Percentiles rank a stretch among this genome's conserved stretches.
phyloP scores from a whole-genome alignment of 2,113 vertebrate genomes.

The Catagonus wagneri region DNA sequence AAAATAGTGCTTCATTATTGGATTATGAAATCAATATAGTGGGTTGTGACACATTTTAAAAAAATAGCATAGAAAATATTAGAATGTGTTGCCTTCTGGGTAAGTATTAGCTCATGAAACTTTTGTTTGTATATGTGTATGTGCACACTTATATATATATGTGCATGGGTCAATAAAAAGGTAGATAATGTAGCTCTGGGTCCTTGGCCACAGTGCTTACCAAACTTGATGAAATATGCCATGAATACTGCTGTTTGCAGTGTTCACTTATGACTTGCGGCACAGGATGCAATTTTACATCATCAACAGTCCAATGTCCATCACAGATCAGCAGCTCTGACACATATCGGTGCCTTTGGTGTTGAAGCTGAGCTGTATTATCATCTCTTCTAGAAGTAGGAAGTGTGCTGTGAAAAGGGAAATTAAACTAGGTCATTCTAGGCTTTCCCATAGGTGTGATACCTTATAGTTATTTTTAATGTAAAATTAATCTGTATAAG shows the following conservation, averaged over 20 bases:
- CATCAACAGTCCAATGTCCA: not conserved
- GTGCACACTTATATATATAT: not conserved
- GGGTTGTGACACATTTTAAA: not conserved
- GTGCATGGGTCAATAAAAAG: not conserved
- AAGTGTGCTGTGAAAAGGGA: not conserved
- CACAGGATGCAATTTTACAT: not conserved
- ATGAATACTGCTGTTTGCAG: not conserved
- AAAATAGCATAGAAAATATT: not conserved
- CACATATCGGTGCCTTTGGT: not conserved
- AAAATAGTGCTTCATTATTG: constrained; percentile 12
- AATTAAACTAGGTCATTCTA: not conserved
- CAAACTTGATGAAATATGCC: not conserved
- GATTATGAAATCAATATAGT: not conserved
- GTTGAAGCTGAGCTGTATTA: not conserved
- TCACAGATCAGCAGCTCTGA: not conserved
- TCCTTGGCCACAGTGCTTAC: not conserved
- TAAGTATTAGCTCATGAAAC: not conserved
- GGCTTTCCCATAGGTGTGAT: not conserved
- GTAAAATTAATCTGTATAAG: not conserved
- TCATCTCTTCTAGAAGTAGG: not conserved
- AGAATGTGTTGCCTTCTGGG: not conserved
- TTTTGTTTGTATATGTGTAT: not conserved
- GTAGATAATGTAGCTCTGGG: not conserved
- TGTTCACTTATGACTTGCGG: not conserved
- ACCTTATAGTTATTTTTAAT: not conserved